Evolutionary conservation across 2,888 invertebrate genomes (phyloP).

Genomic region (Argyresthia goedartella): DNA sequence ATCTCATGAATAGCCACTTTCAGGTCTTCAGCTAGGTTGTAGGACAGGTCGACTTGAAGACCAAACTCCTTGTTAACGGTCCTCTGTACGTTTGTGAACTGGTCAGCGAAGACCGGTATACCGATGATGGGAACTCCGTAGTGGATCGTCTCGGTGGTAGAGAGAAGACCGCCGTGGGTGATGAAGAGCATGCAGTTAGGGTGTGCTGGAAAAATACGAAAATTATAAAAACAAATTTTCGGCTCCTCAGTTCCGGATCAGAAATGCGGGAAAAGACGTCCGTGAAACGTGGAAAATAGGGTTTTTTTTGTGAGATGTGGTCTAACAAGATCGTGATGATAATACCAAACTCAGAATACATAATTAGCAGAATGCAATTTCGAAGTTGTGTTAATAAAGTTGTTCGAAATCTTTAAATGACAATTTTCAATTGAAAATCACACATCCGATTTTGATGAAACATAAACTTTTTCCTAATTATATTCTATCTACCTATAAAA

Average conservation of each 20-base stretch:
- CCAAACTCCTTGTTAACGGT: constrained; percentile 19
- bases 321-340: no score
- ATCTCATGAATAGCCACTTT: constrained; percentile 18
- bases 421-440: no score
- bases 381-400: no score
- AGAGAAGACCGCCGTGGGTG: constrained; percentile 48
- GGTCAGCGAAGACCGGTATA: constrained; percentile 40
- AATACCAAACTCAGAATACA: no score
- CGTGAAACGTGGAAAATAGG: no score
- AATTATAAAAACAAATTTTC: no score
- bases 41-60: constrained; percentile 16
- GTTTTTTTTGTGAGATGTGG: not conserved
- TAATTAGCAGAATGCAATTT: no score
- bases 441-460: no score
- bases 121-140: constrained; percentile 49
- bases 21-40: constrained; percentile 16
- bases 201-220: constrained; percentile 26
- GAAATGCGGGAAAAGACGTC: not conserved
- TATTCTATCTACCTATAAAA: no score
- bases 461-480: no score
- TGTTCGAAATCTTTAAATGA: no score
- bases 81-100: constrained; percentile 18
- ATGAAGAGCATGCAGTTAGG: constrained; percentile 40
- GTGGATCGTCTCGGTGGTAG: constrained; percentile 43
- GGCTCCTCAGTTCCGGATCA: no score